Base-by-base conservation (phyloP, 2,888 invertebrate genomes). In the Rotaria macrura region DNA sequence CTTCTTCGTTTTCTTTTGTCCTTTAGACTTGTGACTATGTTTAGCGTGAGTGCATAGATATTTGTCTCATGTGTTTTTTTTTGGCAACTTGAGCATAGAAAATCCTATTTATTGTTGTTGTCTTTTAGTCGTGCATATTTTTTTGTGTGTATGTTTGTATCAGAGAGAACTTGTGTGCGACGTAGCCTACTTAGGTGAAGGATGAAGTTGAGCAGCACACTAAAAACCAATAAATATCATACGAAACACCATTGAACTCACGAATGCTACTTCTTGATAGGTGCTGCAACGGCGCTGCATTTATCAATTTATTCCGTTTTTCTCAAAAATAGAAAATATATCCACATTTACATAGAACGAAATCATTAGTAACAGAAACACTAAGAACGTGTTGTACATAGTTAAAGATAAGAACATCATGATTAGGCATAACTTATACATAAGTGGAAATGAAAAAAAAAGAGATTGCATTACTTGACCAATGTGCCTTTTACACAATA, bases 381-480 rank as follows among this genome's bases (percentile, higher is more conserved):
- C 79, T 43, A 79, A 79, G 43, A 79, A 79, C 79, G 79, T 79
- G 79, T 79, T 79, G 79, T 79, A 79, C 79, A 43, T 43, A 43
- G 43, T 79, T 43, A 79, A 25, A 79, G 43, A 79, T 43, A 79
- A 43, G 43, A 79, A n/a, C 23, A 12, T 43, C 2, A 43, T 3
- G n/a, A 43, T 43, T 12, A 43, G 25, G 43, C 25, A 79, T n/a
- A 74, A 40, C 10, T 74, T 74, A 40, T 74, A 74, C 40, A 74
- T 29, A 10, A n/a, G n/a, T n/a, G n/a, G n/a, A n/a, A n/a, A n/a
- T n/a, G n/a, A 12, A 12, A 14, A 65, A 20, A 38, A 38, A 38
- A 72, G 79, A n/a, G 34, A 79, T 43, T 40, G n/a, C 43, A 79
- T 79, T 79, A 79, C 43, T 79, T 79, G 40, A 43, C 43, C 40